Base-by-base conservation (phyloP, 2,113 vertebrate genomes). In the Pseudonaja textilis region DNA sequence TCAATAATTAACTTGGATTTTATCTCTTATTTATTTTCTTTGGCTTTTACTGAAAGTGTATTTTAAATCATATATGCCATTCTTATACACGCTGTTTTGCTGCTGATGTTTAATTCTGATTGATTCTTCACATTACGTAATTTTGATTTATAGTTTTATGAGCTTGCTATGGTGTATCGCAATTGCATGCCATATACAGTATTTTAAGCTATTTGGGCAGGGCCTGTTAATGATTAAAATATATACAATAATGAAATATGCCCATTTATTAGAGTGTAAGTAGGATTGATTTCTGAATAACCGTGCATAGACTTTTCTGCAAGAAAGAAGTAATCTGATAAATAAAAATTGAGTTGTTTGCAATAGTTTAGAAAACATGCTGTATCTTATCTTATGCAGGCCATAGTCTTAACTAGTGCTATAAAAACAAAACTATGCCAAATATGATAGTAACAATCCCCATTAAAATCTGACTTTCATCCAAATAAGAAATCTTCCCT, bases 381-480 rank as follows among this genome's bases (percentile, higher is more conserved):
- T 20, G 1, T 22, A 56, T 22, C n/a, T 88, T 89, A 39, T 10
- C 22, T 56, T 56, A 59, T 57, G 22, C 10, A 89, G 10, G 14
- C 55, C 26, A 20, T 23, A 7, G n/a, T 56, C 18, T 89, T 89
- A 89, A 39, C 56, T 89, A 57, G 8, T 89, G 34, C 34, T 42
- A 12, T 57, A 42, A 57, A 89, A 57, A 57, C 10, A 39, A 57
- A 42, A 39, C 47, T 42, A 85, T 55, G 39, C 34, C 85, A 8
- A 39, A 74, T 85, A 52, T 93, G 85, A 64, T 25, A 26, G 34
- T 86, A 88, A 55, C 34, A 57, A 39, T 89, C 90, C 47, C 55
- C 90, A 91, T 11, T 23, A 89, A 94, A 91, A 93, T 85, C 29
- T 90, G 89, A 2, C 25, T 93, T 94, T 85, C 34, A 59, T 56